Evolutionary conservation across 1,140 invertebrate genomes (phyloP), one percentile per base, ranked within the genome.

Genomic region (Drosophila lacteicornis): DNA sequence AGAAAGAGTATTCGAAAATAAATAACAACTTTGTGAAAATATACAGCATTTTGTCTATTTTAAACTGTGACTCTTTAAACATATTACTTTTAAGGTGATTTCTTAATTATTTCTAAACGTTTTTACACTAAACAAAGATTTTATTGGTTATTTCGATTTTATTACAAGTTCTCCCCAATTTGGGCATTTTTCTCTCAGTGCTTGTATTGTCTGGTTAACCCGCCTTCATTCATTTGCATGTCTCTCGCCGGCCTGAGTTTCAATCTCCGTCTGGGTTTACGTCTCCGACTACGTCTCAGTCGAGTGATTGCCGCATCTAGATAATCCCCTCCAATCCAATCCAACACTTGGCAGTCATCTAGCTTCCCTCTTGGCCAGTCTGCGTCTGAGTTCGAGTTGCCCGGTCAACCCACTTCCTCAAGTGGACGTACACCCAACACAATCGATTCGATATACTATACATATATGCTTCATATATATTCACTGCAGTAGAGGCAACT

Each of bases 261-360:
- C 65, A 67, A 70, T 83, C 70, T 70, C 70, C 62, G 53, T 80
- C 63, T 61, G 68, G 38, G 69, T 30, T 15, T 30, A 30, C 60
- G 75, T 57, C 50, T 57, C 62, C 30, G 38, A 50, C 45, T 40
- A 11, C 50, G 76, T 60, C 62, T 61, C 79, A 79, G 58, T 83
- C 60, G 77, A 87, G 80, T 84, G 78, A 88, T 75, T 87, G 65
- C 82, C 43, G 61, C 63, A 78, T 78, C 80, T 74, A 87, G 83
- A 86, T 82, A 79, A 74, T 67, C 61, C 59, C 25, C 60, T 40
- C 33, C 70, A 42, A 43, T 49, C 45, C 53, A 27, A 56, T 65
- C 59, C 57, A 53, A 68, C 75, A 77, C 74, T 76, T 65, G 59
- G 70, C 71, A 11, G 66, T 38, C 66, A 53, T 67, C 40, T 55